phyloP scores from a whole-genome alignment of 1,140 invertebrate species.

The Drosophila nasuta region DNA sequence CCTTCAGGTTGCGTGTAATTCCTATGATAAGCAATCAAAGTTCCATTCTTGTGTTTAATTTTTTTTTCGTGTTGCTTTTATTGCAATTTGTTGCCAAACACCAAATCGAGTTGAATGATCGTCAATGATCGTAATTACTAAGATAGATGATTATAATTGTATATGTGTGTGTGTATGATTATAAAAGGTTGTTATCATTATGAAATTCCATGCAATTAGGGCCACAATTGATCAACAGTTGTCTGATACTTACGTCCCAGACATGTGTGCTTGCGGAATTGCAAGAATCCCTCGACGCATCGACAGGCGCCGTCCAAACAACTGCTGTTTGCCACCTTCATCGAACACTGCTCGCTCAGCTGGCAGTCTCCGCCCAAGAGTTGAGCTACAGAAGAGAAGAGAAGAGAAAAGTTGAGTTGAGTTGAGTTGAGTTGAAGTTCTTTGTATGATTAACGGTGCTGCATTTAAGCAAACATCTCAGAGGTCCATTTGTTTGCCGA shows the following conservation, averaged over 20 bases:
- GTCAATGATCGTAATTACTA: constrained; percentile 52
- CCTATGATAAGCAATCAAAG: constrained; percentile 58
- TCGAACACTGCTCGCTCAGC: constrained; percentile 90
- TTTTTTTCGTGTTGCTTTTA: constrained; percentile 53
- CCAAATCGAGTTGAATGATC: constrained; percentile 49
- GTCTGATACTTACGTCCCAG: constrained; percentile 91
- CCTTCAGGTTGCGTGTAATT: constrained; percentile 40
- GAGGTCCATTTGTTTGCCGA: constrained; percentile 47
- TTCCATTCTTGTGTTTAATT: constrained; percentile 53
- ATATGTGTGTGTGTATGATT: constrained; percentile 1
- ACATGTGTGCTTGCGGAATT: constrained; percentile 94
- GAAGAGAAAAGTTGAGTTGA: constrained; percentile 1
- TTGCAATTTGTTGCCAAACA: constrained; percentile 70
- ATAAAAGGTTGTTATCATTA: constrained; percentile 21
- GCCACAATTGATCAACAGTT: constrained; percentile 69
- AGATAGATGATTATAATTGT: constrained; percentile 8
- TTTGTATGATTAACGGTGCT: constrained; percentile 56
- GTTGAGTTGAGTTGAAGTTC: constrained; percentile 18
- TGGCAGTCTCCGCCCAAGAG: constrained; percentile 91
- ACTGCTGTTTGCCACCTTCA: constrained; percentile 92
- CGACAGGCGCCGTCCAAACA: constrained; percentile 91
- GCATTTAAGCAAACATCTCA: constrained; percentile 36
- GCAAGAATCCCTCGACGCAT: constrained; percentile 92
- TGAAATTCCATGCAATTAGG: constrained; percentile 65
- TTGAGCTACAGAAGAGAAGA: constrained; percentile 86